A percentile compares a stretch with the other conserved stretches of the same genome.
Conservation (phyloP, 2,113 vertebrate species). For the Paradoxurus hermaphroditus region DNA sequence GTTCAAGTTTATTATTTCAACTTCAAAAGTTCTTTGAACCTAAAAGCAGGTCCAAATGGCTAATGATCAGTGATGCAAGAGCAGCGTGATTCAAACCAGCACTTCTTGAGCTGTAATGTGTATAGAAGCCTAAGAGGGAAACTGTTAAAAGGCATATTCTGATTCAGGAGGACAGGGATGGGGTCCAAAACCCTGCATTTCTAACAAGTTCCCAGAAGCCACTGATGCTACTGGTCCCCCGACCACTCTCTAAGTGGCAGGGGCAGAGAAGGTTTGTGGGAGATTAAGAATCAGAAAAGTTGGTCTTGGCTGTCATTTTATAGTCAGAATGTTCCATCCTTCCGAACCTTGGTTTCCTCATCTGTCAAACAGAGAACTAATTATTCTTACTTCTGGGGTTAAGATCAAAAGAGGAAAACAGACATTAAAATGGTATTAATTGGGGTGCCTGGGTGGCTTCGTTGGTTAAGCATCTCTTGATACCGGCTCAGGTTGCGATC, state of each 20-base stretch:
- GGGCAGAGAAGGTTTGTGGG: background rate
- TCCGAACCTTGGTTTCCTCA: background rate
- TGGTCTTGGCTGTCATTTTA: background rate
- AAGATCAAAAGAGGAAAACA: constrained; percentile 13
- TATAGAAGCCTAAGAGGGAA: background rate
- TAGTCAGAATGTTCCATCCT: background rate
- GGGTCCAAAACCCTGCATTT: background rate
- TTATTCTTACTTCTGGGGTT: constrained; percentile 15
- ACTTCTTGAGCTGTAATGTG: background rate
- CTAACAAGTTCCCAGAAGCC: background rate
- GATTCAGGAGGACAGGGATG: background rate
- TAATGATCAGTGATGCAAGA: background rate
- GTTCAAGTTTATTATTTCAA: background rate
- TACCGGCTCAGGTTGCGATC: too few relatives aligned
- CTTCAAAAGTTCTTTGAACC: background rate
- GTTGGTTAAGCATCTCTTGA: too few relatives aligned
- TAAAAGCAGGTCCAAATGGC: background rate
- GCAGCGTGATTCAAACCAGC: background rate
- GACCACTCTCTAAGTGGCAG: background rate
- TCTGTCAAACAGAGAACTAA: background rate
- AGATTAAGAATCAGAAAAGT: background rate
- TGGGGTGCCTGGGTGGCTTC: too few relatives aligned
- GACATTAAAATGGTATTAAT: background rate
- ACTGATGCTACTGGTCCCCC: background rate
- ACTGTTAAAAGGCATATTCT: background rate